Base-by-base conservation (phyloP, 2,888 invertebrate species). In the Mimas tiliae region DNA sequence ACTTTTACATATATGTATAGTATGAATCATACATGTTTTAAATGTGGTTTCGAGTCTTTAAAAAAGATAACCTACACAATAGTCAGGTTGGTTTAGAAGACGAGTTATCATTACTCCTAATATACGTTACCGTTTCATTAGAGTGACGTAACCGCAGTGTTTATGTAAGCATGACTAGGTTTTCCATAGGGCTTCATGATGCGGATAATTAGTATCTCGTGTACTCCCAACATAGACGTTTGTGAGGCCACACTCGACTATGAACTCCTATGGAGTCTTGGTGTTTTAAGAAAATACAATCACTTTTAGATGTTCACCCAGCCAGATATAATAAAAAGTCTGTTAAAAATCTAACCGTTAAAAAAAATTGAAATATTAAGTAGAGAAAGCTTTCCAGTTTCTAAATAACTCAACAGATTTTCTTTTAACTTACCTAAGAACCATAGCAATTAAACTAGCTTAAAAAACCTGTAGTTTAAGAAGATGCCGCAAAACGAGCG, bases 171-270 rank as follows among this genome's bases (percentile, higher is more conserved):
- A 48, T 75, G 71, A 74, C 73, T 77, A 80, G 78, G 77, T 78
- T 81, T 80, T 80, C 76, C 81, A 74, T 85, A 84, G 80, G 86
- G 86, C 83, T 88, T 86, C 88, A 81, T 76, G 77, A 73, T 72
- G 79, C 76, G 75, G 68, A 73, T 82, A 84, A 86, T 86, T 84
- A 66, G 65, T 50, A 33, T 64, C 63, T 69, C 33, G 58, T 62
- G 70, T 68, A 33, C 66, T 52, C 52, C 45, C 19, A 16, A 16
- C 58, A 58, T 42, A 42, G 42, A 42, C 58, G 55, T 55, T 42
- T 58, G 19, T 19, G 42, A 55, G 11, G 0, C 16, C 19, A 19
- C 38, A 38, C 16, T 16, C 1, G 38, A 19, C 6, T 58, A 11
- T 7, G 19, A 58, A 42, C 42, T 55, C 11, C 3, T 38, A 53